A percentile compares a stretch with the other conserved stretches of the same genome.
These are phyloP conservation scores for Abscondita cerata DNA, from an alignment of 2,888 invertebrate species.

Conservation along the genomic window DNA sequence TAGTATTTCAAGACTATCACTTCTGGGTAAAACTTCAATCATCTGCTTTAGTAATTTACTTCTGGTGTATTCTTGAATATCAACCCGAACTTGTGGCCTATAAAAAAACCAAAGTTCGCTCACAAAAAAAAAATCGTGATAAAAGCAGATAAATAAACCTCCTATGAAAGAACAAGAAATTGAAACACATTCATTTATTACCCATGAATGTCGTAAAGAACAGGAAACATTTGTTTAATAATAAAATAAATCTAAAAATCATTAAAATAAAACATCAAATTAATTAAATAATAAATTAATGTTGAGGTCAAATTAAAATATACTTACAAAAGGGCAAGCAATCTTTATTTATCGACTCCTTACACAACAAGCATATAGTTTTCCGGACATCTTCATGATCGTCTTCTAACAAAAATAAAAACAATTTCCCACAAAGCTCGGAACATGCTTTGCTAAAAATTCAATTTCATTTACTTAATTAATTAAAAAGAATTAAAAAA, in stretches of 20 bases:
- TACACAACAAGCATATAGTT: conserved; percentile 43
- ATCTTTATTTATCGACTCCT: conserved; percentile 3
- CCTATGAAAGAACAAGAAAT: no score
- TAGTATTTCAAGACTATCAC: conserved; percentile 46
- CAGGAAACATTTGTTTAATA: no score
- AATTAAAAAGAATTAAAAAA: no score
- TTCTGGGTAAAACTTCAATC: conserved; percentile 40
- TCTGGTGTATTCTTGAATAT: conserved; percentile 39
- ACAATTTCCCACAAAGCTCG: conserved; percentile 57
- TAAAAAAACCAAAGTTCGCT: no score
- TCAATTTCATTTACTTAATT: conserved; percentile 2
- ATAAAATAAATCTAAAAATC: no score
- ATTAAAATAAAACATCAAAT: no score
- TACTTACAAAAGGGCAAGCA: conserved; percentile 19
- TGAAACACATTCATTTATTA: no score
- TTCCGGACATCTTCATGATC: conserved; percentile 59
- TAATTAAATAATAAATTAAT: no score
- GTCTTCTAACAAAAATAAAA: conserved; percentile 64
- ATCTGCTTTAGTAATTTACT: conserved; percentile 48
- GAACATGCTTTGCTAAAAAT: conserved; percentile 22
- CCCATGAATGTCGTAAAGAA: no score
- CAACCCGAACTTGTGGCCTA: conserved; percentile 15
- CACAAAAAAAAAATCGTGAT: no score
- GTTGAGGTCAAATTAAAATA: background rate
- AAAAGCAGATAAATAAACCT: no score